A percentile compares a stretch with the other conserved stretches of the same genome.
Conservation (phyloP, 2,113 vertebrate species). For the Turdus rufiventris region DNA sequence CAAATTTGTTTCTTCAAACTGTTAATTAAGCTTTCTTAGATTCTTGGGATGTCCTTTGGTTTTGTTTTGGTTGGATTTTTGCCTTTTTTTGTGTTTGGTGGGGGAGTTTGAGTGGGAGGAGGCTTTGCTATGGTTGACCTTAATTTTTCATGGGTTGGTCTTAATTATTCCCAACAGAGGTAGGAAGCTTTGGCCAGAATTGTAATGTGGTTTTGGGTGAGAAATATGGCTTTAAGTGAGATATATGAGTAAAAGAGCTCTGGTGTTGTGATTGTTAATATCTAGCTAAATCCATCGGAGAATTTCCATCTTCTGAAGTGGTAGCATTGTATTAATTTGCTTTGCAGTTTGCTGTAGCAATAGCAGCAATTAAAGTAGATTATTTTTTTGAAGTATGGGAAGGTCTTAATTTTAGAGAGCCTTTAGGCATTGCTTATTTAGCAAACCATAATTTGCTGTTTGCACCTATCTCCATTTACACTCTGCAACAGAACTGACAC, state of each 20-base stretch:
- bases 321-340: not conserved
- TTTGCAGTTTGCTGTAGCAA: not conserved
- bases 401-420: not conserved
- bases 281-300: not conserved
- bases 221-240: not conserved
- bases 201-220: not conserved
- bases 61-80: not conserved
- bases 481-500: not conserved
- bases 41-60: not conserved
- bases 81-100: not conserved
- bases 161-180: not conserved
- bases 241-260: not conserved
- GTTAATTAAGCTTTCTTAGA: not conserved
- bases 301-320: not conserved
- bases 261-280: not conserved
- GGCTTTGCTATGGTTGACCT: not conserved
- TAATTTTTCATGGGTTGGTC: not conserved
- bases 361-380: not conserved
- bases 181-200: not conserved
- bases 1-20: not conserved
- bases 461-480: not conserved
- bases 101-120: fast-evolving
- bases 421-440: not conserved
- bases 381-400: not conserved
- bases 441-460: not conserved